Evolutionary conservation across 2,888 invertebrate species (phyloP).

Genomic region (Melangyna quadrimaculata): DNA sequence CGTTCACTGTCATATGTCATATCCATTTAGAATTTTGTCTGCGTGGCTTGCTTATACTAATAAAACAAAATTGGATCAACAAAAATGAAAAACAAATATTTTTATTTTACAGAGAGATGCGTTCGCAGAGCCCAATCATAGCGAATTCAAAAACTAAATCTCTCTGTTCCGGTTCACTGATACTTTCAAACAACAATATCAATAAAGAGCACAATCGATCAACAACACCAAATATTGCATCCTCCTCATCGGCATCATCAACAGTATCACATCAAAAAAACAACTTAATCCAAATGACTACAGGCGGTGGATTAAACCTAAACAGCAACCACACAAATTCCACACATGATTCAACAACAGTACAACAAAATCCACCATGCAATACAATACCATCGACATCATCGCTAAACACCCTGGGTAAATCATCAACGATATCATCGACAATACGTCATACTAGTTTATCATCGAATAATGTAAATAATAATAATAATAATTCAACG

Average conservation of each 20-base stretch:
- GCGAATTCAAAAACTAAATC: conserved; percentile 33
- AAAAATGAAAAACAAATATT: background rate
- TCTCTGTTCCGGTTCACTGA: conserved; percentile 13
- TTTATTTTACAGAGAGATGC: conserved; percentile 50
- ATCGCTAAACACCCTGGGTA: conserved; percentile 27
- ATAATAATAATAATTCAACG: conserved; percentile 38
- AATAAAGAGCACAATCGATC: conserved; percentile 27
- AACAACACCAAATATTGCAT: conserved; percentile 17
- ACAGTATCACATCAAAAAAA: conserved; percentile 1
- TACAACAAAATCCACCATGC: conserved; percentile 47
- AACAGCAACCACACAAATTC: conserved; percentile 3
- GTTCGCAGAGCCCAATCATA: conserved; percentile 52
- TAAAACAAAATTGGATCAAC: too few species aligned
- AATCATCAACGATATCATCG: conserved; percentile 42
- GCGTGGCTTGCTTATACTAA: too few species aligned
- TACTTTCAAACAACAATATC: conserved; percentile 21
- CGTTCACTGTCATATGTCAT: too few species aligned
- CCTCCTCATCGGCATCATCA: background rate
- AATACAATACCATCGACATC: conserved; percentile 44
- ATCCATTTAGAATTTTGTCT: too few species aligned
- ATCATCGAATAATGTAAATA: conserved; percentile 18
- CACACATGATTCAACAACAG: conserved; percentile 13
- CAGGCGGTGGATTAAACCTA: conserved; percentile 43
- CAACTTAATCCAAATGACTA: conserved; percentile 58
- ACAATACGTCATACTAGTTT: conserved; percentile 47